Percentiles rank a stretch among this genome's conserved stretches.
Evolutionary conservation across 2,113 vertebrate genomes (phyloP).

Genomic region (Phainopepla nitens): DNA sequence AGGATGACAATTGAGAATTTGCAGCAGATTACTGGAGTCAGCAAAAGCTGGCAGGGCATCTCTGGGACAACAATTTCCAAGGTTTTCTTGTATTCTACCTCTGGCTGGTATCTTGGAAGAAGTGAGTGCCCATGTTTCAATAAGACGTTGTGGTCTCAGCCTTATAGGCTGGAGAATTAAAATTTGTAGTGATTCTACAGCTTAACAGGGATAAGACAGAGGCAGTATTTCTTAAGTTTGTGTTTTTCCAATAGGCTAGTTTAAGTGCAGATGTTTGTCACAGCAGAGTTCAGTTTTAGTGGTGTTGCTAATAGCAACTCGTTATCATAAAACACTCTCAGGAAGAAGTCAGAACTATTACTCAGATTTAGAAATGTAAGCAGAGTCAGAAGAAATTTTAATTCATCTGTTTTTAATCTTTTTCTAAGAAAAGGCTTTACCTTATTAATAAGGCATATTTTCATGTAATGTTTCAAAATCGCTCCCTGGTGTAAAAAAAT

Average conservation of each 20-base stretch:
- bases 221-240: background rate
- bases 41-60: background rate
- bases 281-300: background rate
- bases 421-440: background rate
- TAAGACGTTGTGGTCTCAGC: background rate
- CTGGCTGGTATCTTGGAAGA: background rate
- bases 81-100: background rate
- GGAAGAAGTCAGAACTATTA: background rate
- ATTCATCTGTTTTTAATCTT: background rate
- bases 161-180: background rate
- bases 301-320: background rate
- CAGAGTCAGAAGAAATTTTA: background rate
- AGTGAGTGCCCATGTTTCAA: background rate
- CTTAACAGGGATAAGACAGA: background rate
- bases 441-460: background rate
- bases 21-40: background rate
- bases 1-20: conserved; percentile 33
- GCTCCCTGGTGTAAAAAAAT: background rate
- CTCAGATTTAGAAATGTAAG: background rate
- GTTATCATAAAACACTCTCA: background rate
- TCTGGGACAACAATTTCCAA: background rate
- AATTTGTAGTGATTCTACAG: background rate
- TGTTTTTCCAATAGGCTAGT: background rate
- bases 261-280: background rate
- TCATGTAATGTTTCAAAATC: background rate